Percentiles rank a stretch among this genome's conserved stretches.
These are phyloP conservation scores for Melanostoma scalare DNA, from an alignment of 2,888 invertebrate genomes.

Conservation along the genomic window DNA sequence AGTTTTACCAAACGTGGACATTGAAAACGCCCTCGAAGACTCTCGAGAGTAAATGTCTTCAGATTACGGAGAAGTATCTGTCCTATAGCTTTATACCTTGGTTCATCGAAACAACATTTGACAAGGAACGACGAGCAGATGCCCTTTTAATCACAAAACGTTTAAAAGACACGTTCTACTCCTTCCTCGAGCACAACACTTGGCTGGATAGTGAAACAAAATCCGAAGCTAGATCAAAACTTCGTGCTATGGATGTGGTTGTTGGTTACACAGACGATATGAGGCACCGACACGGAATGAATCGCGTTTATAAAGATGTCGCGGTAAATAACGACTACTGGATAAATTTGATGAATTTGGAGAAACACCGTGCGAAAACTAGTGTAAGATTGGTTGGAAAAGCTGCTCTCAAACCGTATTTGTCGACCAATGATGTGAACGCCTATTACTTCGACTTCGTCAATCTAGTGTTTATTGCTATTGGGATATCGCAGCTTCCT, in stretches of 20 bases:
- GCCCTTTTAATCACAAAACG: conserved; percentile 76
- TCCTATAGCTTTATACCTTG: conserved; percentile 78
- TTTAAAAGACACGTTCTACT: conserved; percentile 77
- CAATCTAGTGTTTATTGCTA: conserved; percentile 78
- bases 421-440: conserved; percentile 78
- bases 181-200: conserved; percentile 76
- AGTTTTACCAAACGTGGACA: conserved; percentile 77
- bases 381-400: conserved; percentile 76
- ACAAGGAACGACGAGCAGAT: conserved; percentile 76
- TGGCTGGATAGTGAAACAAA: conserved; percentile 79
- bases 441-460: conserved; percentile 79
- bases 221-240: conserved; percentile 77
- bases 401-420: conserved; percentile 76
- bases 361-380: conserved; percentile 75
- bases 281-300: conserved; percentile 75
- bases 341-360: conserved; percentile 76
- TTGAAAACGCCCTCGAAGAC: conserved; percentile 70
- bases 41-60: conserved; percentile 75
- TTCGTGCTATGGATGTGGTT: conserved; percentile 78
- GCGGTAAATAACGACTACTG: conserved; percentile 76
- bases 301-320: conserved; percentile 75
- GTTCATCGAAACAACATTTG: conserved; percentile 78
- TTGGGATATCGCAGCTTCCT: conserved; percentile 78
- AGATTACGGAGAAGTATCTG: conserved; percentile 76
- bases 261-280: conserved; percentile 79